Conservation (phyloP, 2,113 vertebrate genomes). For the Australoheros scitulus region DNA sequence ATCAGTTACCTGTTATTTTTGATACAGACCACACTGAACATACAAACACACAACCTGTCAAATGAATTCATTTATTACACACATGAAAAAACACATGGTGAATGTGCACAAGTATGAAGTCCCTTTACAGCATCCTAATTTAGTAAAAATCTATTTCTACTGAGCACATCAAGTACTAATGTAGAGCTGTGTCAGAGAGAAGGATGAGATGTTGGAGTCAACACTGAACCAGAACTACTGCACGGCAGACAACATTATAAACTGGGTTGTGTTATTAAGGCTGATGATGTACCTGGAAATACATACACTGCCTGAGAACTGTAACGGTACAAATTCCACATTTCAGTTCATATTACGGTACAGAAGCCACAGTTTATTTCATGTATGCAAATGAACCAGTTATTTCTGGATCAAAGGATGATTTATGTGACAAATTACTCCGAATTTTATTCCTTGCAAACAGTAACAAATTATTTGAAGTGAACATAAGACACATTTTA, state of each 20-base stretch:
- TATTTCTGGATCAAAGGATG: no score
- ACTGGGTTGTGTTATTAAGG: background rate
- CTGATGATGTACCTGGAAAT: background rate
- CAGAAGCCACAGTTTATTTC: no score
- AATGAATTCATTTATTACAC: fast-evolving
- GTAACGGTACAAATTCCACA: no score
- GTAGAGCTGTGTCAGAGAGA: background rate
- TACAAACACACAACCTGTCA: background rate
- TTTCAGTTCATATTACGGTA: no score
- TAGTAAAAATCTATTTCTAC: fast-evolving
- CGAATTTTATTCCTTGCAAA: no score
- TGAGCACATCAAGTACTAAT: background rate
- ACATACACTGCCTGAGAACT: background rate
- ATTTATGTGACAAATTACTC: no score
- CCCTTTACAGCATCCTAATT: background rate
- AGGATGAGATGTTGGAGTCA: background rate
- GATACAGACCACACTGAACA: background rate
- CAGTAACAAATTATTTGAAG: no score
- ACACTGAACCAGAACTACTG: background rate
- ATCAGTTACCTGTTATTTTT: background rate
- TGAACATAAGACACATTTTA: no score
- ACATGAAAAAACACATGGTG: no score
- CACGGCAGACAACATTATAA: background rate
- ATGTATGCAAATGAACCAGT: no score
- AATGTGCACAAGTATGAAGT: fast-evolving